These are phyloP conservation scores for Astropecten irregularis DNA, from an alignment of 53 echinoderm and acorn worm genomes.

Conservation along the genomic window DNA sequence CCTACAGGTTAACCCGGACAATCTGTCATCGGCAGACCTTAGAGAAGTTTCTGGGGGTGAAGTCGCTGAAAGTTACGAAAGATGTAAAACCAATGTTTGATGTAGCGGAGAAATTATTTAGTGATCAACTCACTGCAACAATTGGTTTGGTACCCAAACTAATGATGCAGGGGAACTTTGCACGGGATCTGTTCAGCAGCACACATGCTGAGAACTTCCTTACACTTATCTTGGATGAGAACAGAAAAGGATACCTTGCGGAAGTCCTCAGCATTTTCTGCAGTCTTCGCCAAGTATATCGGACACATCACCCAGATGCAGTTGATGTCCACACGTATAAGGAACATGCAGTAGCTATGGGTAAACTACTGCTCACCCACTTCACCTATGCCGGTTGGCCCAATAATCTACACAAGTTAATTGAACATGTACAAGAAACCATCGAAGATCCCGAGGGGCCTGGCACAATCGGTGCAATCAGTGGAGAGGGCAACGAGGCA, in stretches of 20 bases:
- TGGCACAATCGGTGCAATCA: slow-evolving; percentile 38
- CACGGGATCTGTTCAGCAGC: too few relatives aligned
- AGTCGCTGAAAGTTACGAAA: too few relatives aligned
- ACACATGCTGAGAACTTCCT: not conserved
- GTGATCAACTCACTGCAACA: too few relatives aligned
- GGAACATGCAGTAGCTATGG: slow-evolving; percentile 54
- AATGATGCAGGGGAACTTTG: slow-evolving; percentile 74
- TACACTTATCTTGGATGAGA: not conserved
- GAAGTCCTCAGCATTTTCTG: slow-evolving; percentile 46
- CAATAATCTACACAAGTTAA: slow-evolving; percentile 67
- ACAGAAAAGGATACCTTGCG: not conserved
- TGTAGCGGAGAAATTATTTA: too few relatives aligned
- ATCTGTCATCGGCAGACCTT: too few relatives aligned
- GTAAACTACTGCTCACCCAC: slow-evolving; percentile 27
- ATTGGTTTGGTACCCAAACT: slow-evolving; percentile 34
- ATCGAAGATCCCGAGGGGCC: slow-evolving; percentile 51
- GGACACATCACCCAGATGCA: not conserved
- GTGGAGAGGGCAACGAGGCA: slow-evolving; percentile 65
- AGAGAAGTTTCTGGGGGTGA: too few relatives aligned
- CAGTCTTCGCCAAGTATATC: slow-evolving; percentile 13
- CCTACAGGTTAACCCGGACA: too few relatives aligned
- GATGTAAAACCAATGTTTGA: too few relatives aligned
- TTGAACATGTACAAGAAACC: slow-evolving; percentile 48
- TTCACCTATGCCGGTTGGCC: slow-evolving; percentile 61
- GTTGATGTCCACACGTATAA: slow-evolving; percentile 33